A percentile compares a stretch with the other conserved stretches of the same genome.
Conservation (phyloP, 2,797 vertebrate species). For the Craterocephalus amniculus region DNA sequence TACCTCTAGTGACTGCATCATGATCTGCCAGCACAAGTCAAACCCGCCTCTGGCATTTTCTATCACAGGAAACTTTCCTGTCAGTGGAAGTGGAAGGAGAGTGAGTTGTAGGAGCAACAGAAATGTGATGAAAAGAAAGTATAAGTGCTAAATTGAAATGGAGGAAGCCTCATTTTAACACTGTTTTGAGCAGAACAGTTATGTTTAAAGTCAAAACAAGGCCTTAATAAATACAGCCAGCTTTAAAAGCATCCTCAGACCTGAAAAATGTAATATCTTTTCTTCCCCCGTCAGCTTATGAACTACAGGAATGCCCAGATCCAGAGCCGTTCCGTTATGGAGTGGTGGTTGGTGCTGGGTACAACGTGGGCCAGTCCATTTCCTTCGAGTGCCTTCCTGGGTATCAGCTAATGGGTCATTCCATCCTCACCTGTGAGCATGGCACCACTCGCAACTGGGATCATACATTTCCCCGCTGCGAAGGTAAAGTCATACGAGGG, state of each 20-base stretch:
- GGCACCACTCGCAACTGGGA: conserved; percentile 98
- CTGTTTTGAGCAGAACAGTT: background rate
- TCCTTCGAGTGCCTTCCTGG: conserved; percentile 96
- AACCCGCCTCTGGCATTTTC: conserved; percentile 38
- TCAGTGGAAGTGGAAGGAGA: conserved; percentile 31
- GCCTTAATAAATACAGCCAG: background rate
- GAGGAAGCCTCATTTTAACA: background rate
- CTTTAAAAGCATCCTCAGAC: background rate
- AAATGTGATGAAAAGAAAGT: conserved; percentile 29
- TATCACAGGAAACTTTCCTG: conserved; percentile 30
- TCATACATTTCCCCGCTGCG: conserved; percentile 92
- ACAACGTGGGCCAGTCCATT: conserved; percentile 96
- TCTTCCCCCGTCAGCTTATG: conserved; percentile 77
- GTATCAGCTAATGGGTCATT: conserved; percentile 90
- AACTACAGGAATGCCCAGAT: conserved; percentile 95
- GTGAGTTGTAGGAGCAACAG: conserved; percentile 38
- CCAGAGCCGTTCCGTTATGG: conserved; percentile 95
- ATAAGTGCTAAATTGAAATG: conserved; percentile 27
- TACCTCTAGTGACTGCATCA: conserved; percentile 56
- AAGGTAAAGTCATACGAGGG: conserved; percentile 84
- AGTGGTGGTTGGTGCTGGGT: conserved; percentile 93
- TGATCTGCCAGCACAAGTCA: conserved; percentile 31
- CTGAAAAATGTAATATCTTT: background rate
- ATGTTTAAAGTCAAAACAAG: background rate
- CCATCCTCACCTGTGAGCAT: conserved; percentile 95